Evolutionary conservation across 1,140 invertebrate species (phyloP), one percentile per base, ranked within the genome.

Genomic region (Drosophila funebris): DNA sequence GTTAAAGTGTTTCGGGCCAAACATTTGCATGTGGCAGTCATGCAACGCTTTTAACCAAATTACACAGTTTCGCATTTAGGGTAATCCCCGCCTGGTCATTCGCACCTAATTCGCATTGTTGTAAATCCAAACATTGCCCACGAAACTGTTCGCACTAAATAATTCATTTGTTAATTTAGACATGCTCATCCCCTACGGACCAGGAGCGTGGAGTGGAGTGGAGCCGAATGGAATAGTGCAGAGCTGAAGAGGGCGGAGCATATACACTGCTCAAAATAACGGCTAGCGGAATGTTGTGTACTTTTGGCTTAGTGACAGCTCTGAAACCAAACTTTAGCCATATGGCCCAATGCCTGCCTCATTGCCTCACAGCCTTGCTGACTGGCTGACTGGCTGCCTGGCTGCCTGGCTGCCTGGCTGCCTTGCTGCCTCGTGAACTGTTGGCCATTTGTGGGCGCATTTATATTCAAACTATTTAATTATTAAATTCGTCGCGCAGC

Each of bases 151-250:
- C 46, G 33, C 68, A 82, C 83, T 87, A 82, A 87, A 87, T 87
- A 79, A 87, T 87, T 87, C 72, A 87, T 87, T 87, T 87, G 83
- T 88, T 87, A 87, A 87, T 87, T 87, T 87, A 76, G 83, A 87
- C 83, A 78, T 63, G 67, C 66, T 36, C 43, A 20, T 31, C n/a
- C 39, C 39, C n/a, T 31, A 5, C 29, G 27, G 43, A 31, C 20
- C 29, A 24, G 20, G 3, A 14, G 29, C 29, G 41, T 6, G n/a
- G 22, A 27, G 5, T 11, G 0, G 57, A 33, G 13, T 27, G 24
- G 36, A n/a, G n/a, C n/a, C n/a, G n/a, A n/a, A n/a, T n/a, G n/a
- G n/a, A n/a, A n/a, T n/a, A n/a, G n/a, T n/a, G n/a, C n/a, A 41
- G 13, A 7, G 14, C 14, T 16, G 11, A 11, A 43, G 41, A 20